Percentiles rank a stretch among this genome's conserved stretches.
Evolutionary conservation across 2,797 vertebrate genomes (phyloP).

Genomic region (Ispidina lecontei): DNA sequence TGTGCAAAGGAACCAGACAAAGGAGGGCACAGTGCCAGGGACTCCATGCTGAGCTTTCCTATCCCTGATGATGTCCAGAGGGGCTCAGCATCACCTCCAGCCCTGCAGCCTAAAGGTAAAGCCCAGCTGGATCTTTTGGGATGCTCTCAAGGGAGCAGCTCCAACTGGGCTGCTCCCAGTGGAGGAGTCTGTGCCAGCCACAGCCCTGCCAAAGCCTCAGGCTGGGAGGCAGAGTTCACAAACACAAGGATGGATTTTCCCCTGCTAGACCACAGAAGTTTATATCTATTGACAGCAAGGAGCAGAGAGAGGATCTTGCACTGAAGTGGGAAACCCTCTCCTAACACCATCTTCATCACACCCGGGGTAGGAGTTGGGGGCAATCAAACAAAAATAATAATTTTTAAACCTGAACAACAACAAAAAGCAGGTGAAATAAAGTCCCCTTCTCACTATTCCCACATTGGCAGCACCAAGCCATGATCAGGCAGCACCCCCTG

Average conservation of each 20-base stretch:
- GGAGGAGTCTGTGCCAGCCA: neutral
- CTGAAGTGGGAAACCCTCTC: neutral
- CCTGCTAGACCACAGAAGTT: neutral
- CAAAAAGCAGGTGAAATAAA: neutral
- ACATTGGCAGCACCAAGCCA: neutral
- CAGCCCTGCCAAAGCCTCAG: neutral
- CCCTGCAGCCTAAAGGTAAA: neutral
- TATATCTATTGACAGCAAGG: neutral
- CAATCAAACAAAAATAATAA: too few relatives aligned
- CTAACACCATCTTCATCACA: neutral
- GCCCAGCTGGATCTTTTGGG: neutral
- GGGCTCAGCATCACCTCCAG: neutral
- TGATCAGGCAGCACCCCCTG: slow-evolving; percentile 75
- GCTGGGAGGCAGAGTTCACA: neutral
- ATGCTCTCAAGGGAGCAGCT: fast-evolving
- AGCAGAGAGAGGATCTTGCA: neutral
- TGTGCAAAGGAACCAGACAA: neutral
- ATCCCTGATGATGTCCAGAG: neutral
- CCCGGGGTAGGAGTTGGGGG: neutral
- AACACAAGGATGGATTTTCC: neutral
- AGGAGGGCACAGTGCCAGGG: neutral
- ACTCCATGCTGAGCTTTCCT: neutral
- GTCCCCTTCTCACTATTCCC: neutral
- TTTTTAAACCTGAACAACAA: too few relatives aligned
- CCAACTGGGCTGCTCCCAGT: neutral